phyloP scores from a whole-genome alignment of 2,113 vertebrate species.

The Mormyrus lacerda region DNA sequence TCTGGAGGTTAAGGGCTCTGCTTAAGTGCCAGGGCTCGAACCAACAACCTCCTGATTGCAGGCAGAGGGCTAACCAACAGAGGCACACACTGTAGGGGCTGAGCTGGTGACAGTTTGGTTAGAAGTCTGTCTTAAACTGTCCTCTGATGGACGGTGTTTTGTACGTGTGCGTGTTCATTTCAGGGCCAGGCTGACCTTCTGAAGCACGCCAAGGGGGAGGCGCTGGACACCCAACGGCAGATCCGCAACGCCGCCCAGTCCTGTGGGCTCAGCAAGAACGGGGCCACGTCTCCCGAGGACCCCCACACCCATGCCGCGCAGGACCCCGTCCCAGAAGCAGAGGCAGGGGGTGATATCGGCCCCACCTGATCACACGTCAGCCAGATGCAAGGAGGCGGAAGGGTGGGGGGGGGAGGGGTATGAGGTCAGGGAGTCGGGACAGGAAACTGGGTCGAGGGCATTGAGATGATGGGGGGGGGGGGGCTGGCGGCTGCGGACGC shows the following conservation, averaged over 20 bases:
- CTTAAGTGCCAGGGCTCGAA: neutral
- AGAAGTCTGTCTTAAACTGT: neutral
- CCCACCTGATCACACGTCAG: slow-evolving; percentile 66
- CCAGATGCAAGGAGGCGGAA: slow-evolving; percentile 24
- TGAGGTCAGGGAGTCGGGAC: neutral
- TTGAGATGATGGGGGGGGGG: neutral
- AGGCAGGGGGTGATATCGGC: slow-evolving; percentile 42
- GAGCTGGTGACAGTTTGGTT: neutral
- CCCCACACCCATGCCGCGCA: slow-evolving; percentile 28
- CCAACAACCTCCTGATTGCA: neutral
- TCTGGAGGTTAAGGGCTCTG: neutral
- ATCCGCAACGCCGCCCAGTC: slow-evolving; percentile 83
- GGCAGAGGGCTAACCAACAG: neutral
- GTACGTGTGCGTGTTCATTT: neutral
- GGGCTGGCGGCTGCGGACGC: neutral
- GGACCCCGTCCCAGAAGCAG: slow-evolving; percentile 62
- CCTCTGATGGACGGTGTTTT: neutral
- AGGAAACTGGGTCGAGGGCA: slow-evolving; percentile 9
- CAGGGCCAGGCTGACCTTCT: slow-evolving; percentile 85
- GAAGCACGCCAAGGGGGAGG: slow-evolving; percentile 79
- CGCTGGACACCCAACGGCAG: slow-evolving; percentile 78
- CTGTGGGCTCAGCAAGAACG: slow-evolving; percentile 76
- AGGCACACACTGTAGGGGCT: neutral
- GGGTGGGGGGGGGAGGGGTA: neutral
- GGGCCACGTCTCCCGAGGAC: slow-evolving; percentile 49